phyloP scores from a whole-genome alignment of 2,113 vertebrate species.

The Notechis scutatus region DNA sequence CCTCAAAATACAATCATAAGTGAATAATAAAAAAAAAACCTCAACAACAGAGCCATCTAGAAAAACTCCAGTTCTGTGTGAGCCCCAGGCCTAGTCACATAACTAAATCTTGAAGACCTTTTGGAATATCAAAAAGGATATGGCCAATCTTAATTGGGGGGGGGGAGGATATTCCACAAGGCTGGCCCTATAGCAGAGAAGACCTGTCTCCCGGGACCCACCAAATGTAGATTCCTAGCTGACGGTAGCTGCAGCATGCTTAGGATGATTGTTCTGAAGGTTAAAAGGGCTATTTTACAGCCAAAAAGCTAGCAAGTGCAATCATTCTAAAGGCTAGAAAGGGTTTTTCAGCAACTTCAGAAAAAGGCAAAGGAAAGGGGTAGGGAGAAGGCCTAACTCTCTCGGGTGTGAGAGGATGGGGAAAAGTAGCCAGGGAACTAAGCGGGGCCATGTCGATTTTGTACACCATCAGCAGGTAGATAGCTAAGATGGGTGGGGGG shows the following conservation, averaged over 20 bases:
- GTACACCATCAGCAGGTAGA: neutral
- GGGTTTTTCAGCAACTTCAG: neutral
- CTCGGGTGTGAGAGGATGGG: neutral
- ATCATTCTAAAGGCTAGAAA: neutral
- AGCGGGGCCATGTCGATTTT: neutral
- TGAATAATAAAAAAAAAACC: neutral
- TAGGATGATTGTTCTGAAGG: neutral
- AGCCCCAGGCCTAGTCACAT: neutral
- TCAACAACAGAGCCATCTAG: neutral
- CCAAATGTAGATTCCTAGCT: neutral
- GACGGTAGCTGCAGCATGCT: neutral
- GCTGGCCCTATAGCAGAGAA: neutral
- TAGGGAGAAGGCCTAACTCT: neutral
- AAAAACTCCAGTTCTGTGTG: neutral
- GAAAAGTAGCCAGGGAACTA: neutral
- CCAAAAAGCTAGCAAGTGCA: neutral
- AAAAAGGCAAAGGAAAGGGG: neutral
- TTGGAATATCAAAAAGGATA: neutral
- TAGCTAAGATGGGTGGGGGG: neutral
- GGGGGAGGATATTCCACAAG: neutral
- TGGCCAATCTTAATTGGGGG: neutral
- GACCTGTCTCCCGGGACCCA: neutral
- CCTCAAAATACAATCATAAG: neutral
- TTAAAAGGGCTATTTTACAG: neutral
- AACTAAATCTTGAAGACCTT: neutral